Base-by-base conservation (phyloP, 2,888 invertebrate genomes). In the Synergus japonicus region DNA sequence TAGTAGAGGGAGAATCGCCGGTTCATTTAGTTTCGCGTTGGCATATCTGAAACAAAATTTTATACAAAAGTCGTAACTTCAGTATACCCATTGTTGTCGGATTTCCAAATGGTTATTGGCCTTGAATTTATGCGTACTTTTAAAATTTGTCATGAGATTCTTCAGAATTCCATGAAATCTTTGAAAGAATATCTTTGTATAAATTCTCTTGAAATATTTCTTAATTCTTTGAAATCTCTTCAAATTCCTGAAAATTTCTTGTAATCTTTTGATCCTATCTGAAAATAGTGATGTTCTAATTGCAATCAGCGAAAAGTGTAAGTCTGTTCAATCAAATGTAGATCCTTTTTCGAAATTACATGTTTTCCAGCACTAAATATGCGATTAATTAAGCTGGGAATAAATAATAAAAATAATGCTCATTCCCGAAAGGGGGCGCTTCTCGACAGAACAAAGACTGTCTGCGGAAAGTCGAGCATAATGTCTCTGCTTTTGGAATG, bases 361-460 rank as follows among this genome's bases (percentile, higher is more conserved):
- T 85, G 81, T 84, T 80, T 82, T 82, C 78, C 77, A 65, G 80
- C 86, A 87, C 88, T 86, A 87, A 88, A 87, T 86, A 85, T 82
- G 83, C 82, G 83, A 66, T 82, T 81, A 78, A 84, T 81, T 82
- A 83, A 86, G 86, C 85, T 83, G 87, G 87, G 88, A 86, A 87
- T 85, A 85, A 85, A 85, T 86, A 88, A 88, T 88, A 87, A 87
- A 87, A 86, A 86, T 88, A 86, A 87, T 87, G 87, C 86, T 86
- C 85, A 82, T 83, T 66, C 43, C 67, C 77, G 18, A 18, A 54
- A 65, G 85, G 86, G 88, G 87, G 87, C 86, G 85, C 84, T 85
- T 83, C 86, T 84, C 82, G 81, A 78, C 76, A 80, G 86, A 87
- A 88, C 86, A 89, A 88, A 88, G 85, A 81, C 82, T 79, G 85